Percentiles rank a stretch among this genome's conserved stretches.
Evolutionary conservation across 2,888 invertebrate species (phyloP).

Genomic region (Cloeon dipterum): DNA sequence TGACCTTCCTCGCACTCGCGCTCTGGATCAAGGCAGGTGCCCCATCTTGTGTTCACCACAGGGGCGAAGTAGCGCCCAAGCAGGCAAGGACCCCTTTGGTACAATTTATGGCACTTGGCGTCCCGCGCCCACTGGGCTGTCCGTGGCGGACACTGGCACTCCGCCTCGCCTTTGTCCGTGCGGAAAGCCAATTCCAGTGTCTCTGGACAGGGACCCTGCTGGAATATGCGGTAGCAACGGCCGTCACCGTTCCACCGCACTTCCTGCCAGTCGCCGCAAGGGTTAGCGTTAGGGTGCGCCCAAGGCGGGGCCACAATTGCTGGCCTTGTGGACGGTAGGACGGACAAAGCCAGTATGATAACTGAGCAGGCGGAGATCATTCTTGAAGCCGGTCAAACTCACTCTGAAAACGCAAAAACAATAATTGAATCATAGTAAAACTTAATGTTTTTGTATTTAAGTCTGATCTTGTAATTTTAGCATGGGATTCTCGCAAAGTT

Average conservation of each 20-base stretch:
- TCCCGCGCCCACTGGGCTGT: constrained; percentile 45
- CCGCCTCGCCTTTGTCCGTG: constrained; percentile 22
- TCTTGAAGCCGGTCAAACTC: too few species aligned
- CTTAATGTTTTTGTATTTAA: too few species aligned
- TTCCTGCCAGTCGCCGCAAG: constrained; percentile 70
- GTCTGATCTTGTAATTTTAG: too few species aligned
- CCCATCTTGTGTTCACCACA: constrained; percentile 30
- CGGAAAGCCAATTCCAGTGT: constrained; percentile 42
- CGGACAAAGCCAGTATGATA: too few species aligned
- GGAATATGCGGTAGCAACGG: constrained; percentile 70
- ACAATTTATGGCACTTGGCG: constrained; percentile 47
- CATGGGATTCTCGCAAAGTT: too few species aligned
- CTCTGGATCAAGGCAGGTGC: constrained; percentile 42
- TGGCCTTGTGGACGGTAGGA: too few species aligned
- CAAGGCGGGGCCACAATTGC: constrained; percentile 65
- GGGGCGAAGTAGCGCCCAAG: constrained; percentile 55
- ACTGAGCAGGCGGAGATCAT: too few species aligned
- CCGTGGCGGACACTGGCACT: constrained; percentile 64
- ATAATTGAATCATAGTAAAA: too few species aligned
- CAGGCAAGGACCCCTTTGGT: constrained; percentile 48
- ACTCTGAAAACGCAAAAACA: too few species aligned
- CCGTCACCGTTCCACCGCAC: constrained; percentile 65
- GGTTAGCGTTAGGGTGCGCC: constrained; percentile 61
- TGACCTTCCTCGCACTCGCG: constrained; percentile 36
- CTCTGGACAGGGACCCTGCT: constrained; percentile 48